A percentile compares a stretch with the other conserved stretches of the same genome.
Evolutionary conservation across 1,140 invertebrate genomes (phyloP).

Genomic region (Manduca sexta): DNA sequence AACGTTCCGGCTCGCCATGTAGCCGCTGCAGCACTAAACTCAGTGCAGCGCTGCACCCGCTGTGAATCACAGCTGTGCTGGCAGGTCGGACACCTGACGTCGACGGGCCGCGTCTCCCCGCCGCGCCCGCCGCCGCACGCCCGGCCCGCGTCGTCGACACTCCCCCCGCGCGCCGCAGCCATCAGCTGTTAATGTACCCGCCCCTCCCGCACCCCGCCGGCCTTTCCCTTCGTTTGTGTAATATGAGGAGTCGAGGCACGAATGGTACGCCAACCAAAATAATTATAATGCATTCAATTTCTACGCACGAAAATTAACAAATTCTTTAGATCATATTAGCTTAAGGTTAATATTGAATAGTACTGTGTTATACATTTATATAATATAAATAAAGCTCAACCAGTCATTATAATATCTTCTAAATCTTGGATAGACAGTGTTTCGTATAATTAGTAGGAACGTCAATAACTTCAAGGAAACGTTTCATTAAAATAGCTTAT

Average conservation of each 20-base stretch:
- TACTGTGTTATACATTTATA: too few relatives aligned
- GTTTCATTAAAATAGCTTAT: too few relatives aligned
- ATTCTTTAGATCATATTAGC: too few relatives aligned
- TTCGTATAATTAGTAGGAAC: too few relatives aligned
- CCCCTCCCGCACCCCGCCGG: slow-evolving; percentile 31
- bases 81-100: slow-evolving; percentile 63
- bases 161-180: slow-evolving; percentile 24
- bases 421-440: too few relatives aligned
- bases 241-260: slow-evolving; percentile 55
- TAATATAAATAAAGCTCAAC: too few relatives aligned
- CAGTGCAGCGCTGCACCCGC: slow-evolving; percentile 38
- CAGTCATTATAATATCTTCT: too few relatives aligned
- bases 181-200: slow-evolving; percentile 67
- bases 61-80: slow-evolving; percentile 55
- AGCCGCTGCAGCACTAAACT: slow-evolving; percentile 38
- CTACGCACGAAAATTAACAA: too few relatives aligned
- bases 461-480: too few relatives aligned
- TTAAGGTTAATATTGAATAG: too few relatives aligned
- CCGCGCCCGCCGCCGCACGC: slow-evolving; percentile 7
- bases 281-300: too few relatives aligned
- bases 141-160: slow-evolving; percentile 9
- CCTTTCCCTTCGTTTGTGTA: slow-evolving; percentile 71
- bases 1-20: slow-evolving; percentile 29
- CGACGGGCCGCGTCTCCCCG: slow-evolving; percentile 22
- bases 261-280: slow-evolving; percentile 11